Evolutionary conservation across 2,113 vertebrate species (phyloP).

Genomic region (Triplophysa siluroides): DNA sequence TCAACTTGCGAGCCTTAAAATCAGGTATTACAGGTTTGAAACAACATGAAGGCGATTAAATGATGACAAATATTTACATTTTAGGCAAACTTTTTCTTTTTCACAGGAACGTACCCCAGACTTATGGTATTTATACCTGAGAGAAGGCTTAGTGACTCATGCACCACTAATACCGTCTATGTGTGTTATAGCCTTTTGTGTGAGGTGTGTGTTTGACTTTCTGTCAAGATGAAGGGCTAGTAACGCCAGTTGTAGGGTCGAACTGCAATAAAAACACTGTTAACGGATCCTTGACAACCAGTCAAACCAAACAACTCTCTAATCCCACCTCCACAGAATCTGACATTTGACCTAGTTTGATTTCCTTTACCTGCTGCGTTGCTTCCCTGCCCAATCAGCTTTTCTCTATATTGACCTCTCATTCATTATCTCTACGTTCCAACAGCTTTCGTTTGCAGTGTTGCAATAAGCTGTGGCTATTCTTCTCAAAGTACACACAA

Average conservation of each 20-base stretch:
- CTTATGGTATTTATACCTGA: not conserved
- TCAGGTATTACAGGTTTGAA: too few relatives aligned
- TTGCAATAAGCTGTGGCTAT: not conserved
- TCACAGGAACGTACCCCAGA: not conserved
- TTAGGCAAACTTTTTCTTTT: too few relatives aligned
- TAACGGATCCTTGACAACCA: conserved; percentile 35
- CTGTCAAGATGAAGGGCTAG: conserved; percentile 15
- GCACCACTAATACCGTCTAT: not conserved
- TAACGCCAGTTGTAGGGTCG: conserved; percentile 32
- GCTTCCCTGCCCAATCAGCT: not conserved
- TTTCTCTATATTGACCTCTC: not conserved
- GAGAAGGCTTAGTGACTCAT: not conserved
- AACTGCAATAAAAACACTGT: conserved; percentile 31
- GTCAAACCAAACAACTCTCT: conserved; percentile 29
- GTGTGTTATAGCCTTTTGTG: not conserved
- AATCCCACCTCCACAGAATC: conserved; percentile 16
- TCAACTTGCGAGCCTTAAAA: too few relatives aligned
- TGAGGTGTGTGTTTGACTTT: conserved; percentile 14
- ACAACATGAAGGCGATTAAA: too few relatives aligned
- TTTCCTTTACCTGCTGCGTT: conserved; percentile 25
- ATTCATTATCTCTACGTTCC: not conserved
- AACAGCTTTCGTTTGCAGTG: not conserved
- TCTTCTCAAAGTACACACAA: not conserved
- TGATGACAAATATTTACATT: too few relatives aligned
- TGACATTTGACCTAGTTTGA: conserved; percentile 39